Base-by-base conservation (phyloP, 2,888 invertebrate species). In the Elegia similella region DNA sequence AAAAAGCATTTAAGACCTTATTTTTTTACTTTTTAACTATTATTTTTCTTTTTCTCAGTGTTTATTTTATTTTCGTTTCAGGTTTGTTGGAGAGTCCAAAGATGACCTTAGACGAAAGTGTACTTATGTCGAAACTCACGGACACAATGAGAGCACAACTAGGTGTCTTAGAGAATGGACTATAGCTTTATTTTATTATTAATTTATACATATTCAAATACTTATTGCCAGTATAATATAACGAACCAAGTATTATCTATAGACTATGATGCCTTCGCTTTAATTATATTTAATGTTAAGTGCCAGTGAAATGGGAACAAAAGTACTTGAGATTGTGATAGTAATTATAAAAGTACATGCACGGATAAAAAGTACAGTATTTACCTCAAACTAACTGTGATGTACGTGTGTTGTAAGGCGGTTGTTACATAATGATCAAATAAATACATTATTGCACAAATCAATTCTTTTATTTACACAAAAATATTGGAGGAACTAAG, bases 61-160 rank as follows among this genome's bases (percentile, higher is more conserved):
- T n/a, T n/a, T n/a, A n/a, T n/a, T n/a, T n/a, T 23, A 23, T 62
- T 48, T 17, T 67, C 57, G 59, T 82, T 82, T 69, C 88, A 92
- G 95, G 95, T 63, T 82, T 94, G 64, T 77, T 93, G 58, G 96
- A 97, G 82, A 95, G 96, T 75, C 92, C 94, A 0, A 92, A 92
- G 66, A 93, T 97, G 73, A 89, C 92, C 53, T 93, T 95, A 64
- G 93, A 93, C 52, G 95, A 96, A 63, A 95, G 94, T 47, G 80
- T 96, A 55, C 82, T 94, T 12, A 82, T 97, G 61, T 95, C 96
- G 0, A 93, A 94, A 70, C 86, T 96, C 59, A 93, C 95, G 76
- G 96, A 97, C 74, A 93, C 94, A 46, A 92, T 97, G 74, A 88
- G 96, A 58, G 92, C 92, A 54, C 95, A 95, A 82, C 70, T 96